Evolutionary conservation across 2,797 vertebrate species (phyloP).

Genomic region (Prunella strophiata): DNA sequence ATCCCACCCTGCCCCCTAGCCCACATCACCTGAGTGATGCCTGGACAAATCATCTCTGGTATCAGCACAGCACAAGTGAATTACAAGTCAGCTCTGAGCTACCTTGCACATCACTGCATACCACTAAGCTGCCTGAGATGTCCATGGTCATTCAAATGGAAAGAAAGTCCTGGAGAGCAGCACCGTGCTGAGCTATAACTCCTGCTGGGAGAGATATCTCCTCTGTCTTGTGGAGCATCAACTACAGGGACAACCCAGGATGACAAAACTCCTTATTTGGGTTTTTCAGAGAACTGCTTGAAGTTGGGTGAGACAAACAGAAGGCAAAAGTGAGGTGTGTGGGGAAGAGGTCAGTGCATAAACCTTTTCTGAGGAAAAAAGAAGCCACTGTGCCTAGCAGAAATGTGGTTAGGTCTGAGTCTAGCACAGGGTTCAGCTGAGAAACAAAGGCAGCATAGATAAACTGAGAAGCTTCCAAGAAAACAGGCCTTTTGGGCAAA

Average conservation of each 20-base stretch:
- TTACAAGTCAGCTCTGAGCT: neutral
- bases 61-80: neutral
- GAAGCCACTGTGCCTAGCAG: neutral
- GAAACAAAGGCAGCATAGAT: neutral
- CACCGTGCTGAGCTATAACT: neutral
- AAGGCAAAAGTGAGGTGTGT: neutral
- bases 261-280: neutral
- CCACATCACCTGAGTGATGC: neutral
- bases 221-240: neutral
- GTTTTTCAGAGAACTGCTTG: neutral
- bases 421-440: neutral
- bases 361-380: neutral
- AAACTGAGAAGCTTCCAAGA: neutral
- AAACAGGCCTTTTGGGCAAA: neutral
- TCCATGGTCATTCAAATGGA: neutral
- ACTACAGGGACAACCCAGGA: neutral
- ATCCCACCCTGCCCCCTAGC: neutral
- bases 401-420: neutral
- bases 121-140: neutral
- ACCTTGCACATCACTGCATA: neutral
- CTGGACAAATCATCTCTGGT: neutral
- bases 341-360: neutral
- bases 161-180: neutral
- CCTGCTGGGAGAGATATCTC: neutral
- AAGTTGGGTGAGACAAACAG: neutral